These are phyloP conservation scores for Epizoanthus scotinus DNA, from an alignment of 92 coral and sea anemone genomes.

Conservation along the genomic window DNA sequence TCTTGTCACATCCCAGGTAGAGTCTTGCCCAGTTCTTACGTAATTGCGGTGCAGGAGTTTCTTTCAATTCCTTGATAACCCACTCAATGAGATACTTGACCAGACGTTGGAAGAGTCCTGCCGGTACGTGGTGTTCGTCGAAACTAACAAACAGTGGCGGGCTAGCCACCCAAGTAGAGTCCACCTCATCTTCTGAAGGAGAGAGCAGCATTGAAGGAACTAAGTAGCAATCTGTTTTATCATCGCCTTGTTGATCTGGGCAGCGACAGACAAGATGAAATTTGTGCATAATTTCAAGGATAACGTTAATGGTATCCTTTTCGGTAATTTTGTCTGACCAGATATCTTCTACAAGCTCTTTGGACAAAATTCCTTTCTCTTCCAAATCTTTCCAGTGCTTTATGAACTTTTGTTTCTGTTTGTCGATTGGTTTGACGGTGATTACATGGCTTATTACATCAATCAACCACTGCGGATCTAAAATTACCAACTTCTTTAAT, in stretches of 20 bases:
- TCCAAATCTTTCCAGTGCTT: neutral
- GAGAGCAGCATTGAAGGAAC: neutral
- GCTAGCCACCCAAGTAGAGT: neutral
- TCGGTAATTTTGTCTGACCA: neutral
- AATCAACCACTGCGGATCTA: constrained; percentile 17
- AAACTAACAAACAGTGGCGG: neutral
- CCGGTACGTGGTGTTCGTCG: neutral
- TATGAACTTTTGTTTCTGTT: neutral
- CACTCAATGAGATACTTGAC: neutral
- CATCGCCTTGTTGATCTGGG: neutral
- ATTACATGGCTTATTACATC: neutral
- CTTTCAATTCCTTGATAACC: too few relatives aligned
- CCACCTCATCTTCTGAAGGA: neutral
- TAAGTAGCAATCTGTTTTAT: neutral
- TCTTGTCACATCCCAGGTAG: neutral
- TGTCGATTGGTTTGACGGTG: neutral
- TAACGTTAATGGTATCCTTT: neutral
- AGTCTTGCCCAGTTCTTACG: neutral
- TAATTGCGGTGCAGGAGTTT: neutral
- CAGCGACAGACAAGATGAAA: neutral
- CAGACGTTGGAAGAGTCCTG: neutral
- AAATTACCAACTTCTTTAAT: neutral
- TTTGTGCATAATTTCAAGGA: neutral
- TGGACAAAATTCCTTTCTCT: neutral
- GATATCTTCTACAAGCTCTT: neutral